phyloP scores from a whole-genome alignment of 2,797 vertebrate species.

The Huso huso region DNA sequence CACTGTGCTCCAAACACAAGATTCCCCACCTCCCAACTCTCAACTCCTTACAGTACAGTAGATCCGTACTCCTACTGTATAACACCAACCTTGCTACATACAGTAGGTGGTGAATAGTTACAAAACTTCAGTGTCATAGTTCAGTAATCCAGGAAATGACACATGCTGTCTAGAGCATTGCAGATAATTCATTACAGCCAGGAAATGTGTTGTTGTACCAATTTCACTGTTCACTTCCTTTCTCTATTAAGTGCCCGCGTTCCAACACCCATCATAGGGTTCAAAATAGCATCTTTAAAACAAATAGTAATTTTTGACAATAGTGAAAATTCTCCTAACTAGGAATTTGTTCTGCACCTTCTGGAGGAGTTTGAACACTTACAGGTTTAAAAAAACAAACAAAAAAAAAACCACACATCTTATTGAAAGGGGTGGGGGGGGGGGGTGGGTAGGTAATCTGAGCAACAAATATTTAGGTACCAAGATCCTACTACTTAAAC shows the following conservation, averaged over 20 bases:
- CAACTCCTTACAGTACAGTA: conserved; percentile 17
- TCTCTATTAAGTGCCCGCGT: not conserved
- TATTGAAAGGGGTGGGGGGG: no score
- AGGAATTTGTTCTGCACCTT: no score
- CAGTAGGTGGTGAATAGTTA: not conserved
- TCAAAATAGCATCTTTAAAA: no score
- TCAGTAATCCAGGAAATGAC: conserved; percentile 71
- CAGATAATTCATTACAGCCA: conserved; percentile 60
- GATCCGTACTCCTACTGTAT: conserved; percentile 24
- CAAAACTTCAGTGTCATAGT: conserved; percentile 36
- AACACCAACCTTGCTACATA: conserved; percentile 19
- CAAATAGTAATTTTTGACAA: no score
- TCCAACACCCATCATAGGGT: no score
- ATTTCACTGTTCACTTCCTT: conserved; percentile 68
- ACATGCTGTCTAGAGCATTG: conserved; percentile 51
- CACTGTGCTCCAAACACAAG: not conserved
- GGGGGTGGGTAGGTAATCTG: no score
- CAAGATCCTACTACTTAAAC: no score
- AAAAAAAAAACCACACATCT: no score
- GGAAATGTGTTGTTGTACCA: conserved; percentile 57
- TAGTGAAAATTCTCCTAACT: no score
- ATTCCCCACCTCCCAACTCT: conserved; percentile 20
- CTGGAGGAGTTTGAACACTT: no score
- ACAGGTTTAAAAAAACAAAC: no score
- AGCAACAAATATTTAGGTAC: no score